A percentile compares a stretch with the other conserved stretches of the same genome.
Evolutionary conservation across 1,140 invertebrate species (phyloP).

Genomic region (Archegozetes longisetosus): DNA sequence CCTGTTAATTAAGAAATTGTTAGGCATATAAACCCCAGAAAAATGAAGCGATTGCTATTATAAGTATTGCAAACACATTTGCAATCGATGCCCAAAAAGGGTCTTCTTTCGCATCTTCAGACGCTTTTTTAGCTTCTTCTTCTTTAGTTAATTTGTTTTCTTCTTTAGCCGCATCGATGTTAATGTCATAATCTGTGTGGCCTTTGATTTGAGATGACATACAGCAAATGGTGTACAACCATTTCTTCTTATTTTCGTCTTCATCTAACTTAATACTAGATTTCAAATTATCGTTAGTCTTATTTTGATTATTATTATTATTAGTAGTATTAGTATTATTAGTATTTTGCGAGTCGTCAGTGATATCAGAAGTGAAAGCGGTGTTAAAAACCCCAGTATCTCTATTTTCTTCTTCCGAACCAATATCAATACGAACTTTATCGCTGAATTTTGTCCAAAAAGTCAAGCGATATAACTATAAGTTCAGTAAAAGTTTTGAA

Average conservation of each 20-base stretch:
- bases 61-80: constrained; percentile 17
- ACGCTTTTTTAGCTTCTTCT: constrained; percentile 18
- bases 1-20: no score
- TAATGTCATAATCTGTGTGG: neutral
- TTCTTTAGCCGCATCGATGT: no score
- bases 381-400: constrained; percentile 1
- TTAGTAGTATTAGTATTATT: neutral
- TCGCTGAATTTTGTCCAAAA: constrained; percentile 31
- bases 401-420: constrained; percentile 2
- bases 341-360: neutral
- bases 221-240: constrained; percentile 13
- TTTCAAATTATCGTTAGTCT: neutral
- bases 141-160: neutral
- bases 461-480: constrained; percentile 31
- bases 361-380: neutral
- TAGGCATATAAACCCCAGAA: constrained; percentile 22
- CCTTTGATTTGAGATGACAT: constrained; percentile 10
- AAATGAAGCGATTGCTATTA: constrained; percentile 16
- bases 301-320: neutral
- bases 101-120: constrained; percentile 19
- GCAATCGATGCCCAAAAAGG: constrained; percentile 14
- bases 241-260: constrained; percentile 7
- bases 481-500: constrained; percentile 2
- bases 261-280: no score
- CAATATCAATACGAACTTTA: constrained; percentile 27